A percentile compares a stretch with the other conserved stretches of the same genome.
These are phyloP conservation scores for Spisula subtruncata DNA, from an alignment of 2,888 invertebrate species.

Conservation along the genomic window DNA sequence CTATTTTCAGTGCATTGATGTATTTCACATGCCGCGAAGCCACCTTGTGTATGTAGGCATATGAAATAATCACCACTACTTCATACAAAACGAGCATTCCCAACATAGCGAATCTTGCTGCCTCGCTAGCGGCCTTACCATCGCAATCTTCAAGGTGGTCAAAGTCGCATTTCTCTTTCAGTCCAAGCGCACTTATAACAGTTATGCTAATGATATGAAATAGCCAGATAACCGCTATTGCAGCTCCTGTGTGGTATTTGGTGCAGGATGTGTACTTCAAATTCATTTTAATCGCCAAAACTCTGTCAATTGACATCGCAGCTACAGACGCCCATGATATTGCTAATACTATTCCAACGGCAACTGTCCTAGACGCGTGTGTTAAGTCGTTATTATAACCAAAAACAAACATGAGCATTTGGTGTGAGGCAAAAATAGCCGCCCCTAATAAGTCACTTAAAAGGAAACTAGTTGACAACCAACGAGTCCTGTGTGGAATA, in stretches of 20 bases:
- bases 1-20: neutral
- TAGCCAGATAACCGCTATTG: neutral
- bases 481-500: neutral
- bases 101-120: slow-evolving; percentile 3
- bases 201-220: neutral
- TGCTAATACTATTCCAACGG: neutral
- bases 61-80: neutral
- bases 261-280: neutral
- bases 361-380: neutral
- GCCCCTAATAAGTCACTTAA: slow-evolving; percentile 27
- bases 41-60: neutral
- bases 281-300: slow-evolving; percentile 24
- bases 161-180: neutral
- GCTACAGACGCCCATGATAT: slow-evolving; percentile 26
- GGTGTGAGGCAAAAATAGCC: neutral
- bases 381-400: slow-evolving; percentile 1
- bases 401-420: neutral
- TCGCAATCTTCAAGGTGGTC: neutral
- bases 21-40: neutral
- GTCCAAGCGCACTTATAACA: neutral
- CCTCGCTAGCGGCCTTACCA: neutral
- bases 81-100: slow-evolving; percentile 16
- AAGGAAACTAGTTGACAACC: slow-evolving; percentile 15
- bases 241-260: neutral
- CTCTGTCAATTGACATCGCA: slow-evolving; percentile 13